These are phyloP conservation scores for Carettochelys insculpta DNA, from an alignment of 2,113 vertebrate species.

Conservation along the genomic window DNA sequence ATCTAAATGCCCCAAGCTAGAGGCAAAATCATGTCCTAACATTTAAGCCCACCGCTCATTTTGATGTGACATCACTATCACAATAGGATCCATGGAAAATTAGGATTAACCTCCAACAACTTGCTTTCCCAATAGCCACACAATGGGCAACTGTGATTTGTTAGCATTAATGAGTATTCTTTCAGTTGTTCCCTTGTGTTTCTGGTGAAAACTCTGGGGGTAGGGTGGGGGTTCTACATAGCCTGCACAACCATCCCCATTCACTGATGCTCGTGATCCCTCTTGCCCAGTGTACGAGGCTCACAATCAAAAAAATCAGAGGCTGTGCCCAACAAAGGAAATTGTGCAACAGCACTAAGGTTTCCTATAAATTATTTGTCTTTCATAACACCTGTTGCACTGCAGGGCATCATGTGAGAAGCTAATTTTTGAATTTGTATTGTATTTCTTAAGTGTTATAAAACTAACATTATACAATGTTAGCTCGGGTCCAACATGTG, in stretches of 20 bases:
- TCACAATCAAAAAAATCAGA: not conserved
- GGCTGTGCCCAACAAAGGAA: not conserved
- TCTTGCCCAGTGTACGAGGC: not conserved
- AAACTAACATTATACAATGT: slow-evolving; percentile 64
- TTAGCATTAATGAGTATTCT: not conserved
- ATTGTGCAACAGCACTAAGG: not conserved
- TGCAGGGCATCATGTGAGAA: slow-evolving; percentile 47
- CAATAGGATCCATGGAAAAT: not conserved
- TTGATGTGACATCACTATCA: accelerated
- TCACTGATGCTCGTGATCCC: not conserved
- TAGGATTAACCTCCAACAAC: not conserved
- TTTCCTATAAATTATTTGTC: slow-evolving; percentile 4
- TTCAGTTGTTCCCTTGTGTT: not conserved
- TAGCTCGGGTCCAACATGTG: slow-evolving; percentile 20
- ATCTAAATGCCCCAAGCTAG: not conserved
- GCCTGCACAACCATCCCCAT: accelerated
- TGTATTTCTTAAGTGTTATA: slow-evolving; percentile 46
- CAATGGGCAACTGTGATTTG: not conserved
- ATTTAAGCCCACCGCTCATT: not conserved
- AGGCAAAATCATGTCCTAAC: not conserved
- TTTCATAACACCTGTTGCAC: slow-evolving; percentile 58
- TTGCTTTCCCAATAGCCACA: not conserved
- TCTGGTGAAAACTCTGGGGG: no score
- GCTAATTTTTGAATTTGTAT: not conserved
- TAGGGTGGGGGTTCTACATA: not conserved